Conservation (phyloP, 2,888 invertebrate species). For the Philereme vetulata region DNA sequence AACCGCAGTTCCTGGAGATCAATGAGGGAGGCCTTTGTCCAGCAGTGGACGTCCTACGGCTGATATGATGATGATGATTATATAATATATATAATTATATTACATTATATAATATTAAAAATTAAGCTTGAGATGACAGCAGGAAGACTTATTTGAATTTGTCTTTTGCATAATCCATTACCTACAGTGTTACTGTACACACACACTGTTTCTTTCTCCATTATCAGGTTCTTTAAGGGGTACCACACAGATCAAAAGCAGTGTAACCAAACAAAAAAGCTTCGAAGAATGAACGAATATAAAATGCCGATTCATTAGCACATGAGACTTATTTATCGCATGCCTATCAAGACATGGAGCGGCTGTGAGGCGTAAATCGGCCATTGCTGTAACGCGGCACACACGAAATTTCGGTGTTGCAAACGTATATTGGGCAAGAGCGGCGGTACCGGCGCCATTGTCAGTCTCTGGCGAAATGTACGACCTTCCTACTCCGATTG, state of each 20-base stretch:
- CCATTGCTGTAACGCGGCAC: constrained; percentile 72
- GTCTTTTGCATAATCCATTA: constrained; percentile 3
- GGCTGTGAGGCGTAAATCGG: constrained; percentile 52
- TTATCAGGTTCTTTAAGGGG: too few relatives aligned
- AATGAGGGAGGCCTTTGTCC: too few relatives aligned
- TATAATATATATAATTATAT: too few relatives aligned
- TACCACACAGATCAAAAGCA: too few relatives aligned
- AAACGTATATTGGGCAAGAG: constrained; percentile 73
- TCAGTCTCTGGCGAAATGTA: constrained; percentile 77
- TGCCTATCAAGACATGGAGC: constrained; percentile 31
- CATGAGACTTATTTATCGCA: constrained; percentile 19
- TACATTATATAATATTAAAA: too few relatives aligned
- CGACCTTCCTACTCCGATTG: constrained; percentile 79
- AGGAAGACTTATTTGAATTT: background rate
- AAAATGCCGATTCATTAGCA: constrained; percentile 15
- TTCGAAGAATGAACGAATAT: background rate
- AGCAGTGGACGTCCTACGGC: too few relatives aligned
- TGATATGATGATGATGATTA: too few relatives aligned
- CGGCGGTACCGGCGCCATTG: constrained; percentile 72
- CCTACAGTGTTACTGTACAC: too few relatives aligned
- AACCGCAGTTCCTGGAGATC: too few relatives aligned
- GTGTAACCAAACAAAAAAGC: too few relatives aligned
- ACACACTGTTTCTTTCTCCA: too few relatives aligned
- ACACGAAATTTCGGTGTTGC: constrained; percentile 81
- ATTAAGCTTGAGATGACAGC: background rate